phyloP scores from a whole-genome alignment of 1,140 invertebrate species.

The Aphis craccivora region DNA sequence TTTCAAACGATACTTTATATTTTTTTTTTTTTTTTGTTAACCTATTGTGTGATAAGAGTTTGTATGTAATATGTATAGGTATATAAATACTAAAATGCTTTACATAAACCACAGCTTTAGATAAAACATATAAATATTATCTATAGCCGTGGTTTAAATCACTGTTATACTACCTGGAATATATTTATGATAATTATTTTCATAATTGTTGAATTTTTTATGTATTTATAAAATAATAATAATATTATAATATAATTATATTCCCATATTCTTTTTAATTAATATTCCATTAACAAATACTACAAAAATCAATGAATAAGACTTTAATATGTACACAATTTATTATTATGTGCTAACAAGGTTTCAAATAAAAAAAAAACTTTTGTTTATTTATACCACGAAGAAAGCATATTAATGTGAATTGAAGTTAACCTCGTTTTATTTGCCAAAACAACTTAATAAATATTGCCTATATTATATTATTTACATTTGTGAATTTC shows the following conservation, averaged over 20 bases:
- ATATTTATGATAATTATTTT: slow-evolving; percentile 48
- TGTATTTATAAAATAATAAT: background rate
- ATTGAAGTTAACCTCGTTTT: background rate
- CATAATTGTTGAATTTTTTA: slow-evolving; percentile 28
- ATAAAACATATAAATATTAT: background rate
- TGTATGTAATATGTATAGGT: background rate
- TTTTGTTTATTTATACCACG: background rate
- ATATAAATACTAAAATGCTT: background rate
- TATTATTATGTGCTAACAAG: background rate
- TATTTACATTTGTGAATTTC: background rate
- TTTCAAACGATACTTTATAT: background rate
- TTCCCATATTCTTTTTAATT: background rate
- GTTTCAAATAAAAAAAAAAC: background rate
- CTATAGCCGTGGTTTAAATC: background rate
- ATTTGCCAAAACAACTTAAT: background rate
- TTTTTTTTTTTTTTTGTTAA: slow-evolving; percentile 47
- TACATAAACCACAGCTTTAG: background rate
- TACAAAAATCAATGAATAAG: background rate
- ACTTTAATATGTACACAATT: background rate
- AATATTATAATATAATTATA: background rate
- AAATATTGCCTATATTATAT: background rate
- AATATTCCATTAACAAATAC: background rate
- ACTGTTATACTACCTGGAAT: slow-evolving; percentile 32
- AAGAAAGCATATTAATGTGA: background rate
- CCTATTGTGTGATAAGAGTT: slow-evolving; percentile 35